phyloP scores from a whole-genome alignment of 2,888 invertebrate genomes.

The Drosophila acutilabella region DNA sequence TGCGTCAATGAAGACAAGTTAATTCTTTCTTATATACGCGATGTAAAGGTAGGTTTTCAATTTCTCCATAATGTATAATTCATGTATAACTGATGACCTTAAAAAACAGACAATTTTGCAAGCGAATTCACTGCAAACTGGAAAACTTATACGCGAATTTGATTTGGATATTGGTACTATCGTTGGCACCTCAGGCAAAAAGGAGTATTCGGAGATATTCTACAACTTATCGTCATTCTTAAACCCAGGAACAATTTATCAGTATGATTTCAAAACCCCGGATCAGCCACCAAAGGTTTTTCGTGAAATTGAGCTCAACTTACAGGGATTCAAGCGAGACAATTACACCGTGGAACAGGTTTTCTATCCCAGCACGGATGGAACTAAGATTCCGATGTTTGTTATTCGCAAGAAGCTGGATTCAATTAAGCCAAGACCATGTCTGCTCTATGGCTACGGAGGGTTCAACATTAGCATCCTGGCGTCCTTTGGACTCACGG shows the following conservation, averaged over 20 bases:
- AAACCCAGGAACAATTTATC: slow-evolving; percentile 93
- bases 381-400: slow-evolving; percentile 98
- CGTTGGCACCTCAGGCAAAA: slow-evolving; percentile 93
- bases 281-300: slow-evolving; percentile 89
- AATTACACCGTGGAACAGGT: slow-evolving; percentile 94
- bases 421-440: slow-evolving; percentile 87
- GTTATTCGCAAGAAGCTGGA: slow-evolving; percentile 90
- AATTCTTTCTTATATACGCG: slow-evolving; percentile 94
- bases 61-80: no score
- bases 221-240: slow-evolving; percentile 97
- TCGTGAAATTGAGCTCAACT: slow-evolving; percentile 91
- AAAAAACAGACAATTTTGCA: slow-evolving; percentile 91
- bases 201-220: slow-evolving; percentile 94
- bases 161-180: slow-evolving; percentile 95
- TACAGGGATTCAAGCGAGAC: slow-evolving; percentile 92
- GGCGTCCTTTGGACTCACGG: slow-evolving; percentile 94
- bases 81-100: no score
- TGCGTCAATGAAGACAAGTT: slow-evolving; percentile 94
- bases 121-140: slow-evolving; percentile 90
- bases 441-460: slow-evolving; percentile 97
- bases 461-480: slow-evolving; percentile 97
- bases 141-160: slow-evolving; percentile 90
- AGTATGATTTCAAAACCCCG: slow-evolving; percentile 90
- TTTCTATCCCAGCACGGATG: slow-evolving; percentile 97
- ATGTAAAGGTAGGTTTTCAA: slow-evolving; percentile 92